Base-by-base conservation (phyloP, 2,113 vertebrate genomes). In the human (Homo sapiens) region DNA sequence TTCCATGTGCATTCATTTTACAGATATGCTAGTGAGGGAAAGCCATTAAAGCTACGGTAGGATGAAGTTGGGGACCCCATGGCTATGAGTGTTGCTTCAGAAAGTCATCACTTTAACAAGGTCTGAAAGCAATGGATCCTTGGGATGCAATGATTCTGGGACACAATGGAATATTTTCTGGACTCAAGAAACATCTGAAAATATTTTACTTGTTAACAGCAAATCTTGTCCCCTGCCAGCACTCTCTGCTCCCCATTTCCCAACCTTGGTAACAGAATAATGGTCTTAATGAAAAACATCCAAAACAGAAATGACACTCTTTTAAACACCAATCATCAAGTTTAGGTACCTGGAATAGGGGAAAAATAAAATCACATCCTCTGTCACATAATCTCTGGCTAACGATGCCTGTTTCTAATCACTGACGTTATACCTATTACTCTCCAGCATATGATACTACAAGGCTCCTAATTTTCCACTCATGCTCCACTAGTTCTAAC, bases 261-360 rank as follows among this genome's bases (percentile, higher is more conserved):
- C 73, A 72, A 68, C 38, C 94, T 59, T 48, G 10, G 55, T 83
- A 89, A 89, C 83, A 70, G 45, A 88, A 94, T 87, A 59, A 91
- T 57, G 73, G 48, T 55, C 70, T 97, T 88, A 94, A 97, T 92
- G 96, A 94, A 91, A 97, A 97, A 80, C 68, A 89, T n/a, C 30
- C 81, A 27, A 52, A 97, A 76, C 81, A 48, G 73, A 95, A 79
- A 96, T 70, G 64, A 82, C 85, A 93, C 52, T 50, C 64, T 88
- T 91, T 92, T 61, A 89, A 61, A 93, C 57, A 94, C 55, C 48
- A 59, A 57, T 82, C 89, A 13, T 75, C 1, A 17, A 45, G 50
- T 92, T 68, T 80, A 80, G 38, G 78, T 80, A 55, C 38, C 45
- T 35, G 32, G n/a, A 80, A 68, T n/a, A 61, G 66, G 52, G 18